These are phyloP conservation scores for Bembecia ichneumoniformis DNA, from an alignment of 2,888 invertebrate species.

Conservation along the genomic window DNA sequence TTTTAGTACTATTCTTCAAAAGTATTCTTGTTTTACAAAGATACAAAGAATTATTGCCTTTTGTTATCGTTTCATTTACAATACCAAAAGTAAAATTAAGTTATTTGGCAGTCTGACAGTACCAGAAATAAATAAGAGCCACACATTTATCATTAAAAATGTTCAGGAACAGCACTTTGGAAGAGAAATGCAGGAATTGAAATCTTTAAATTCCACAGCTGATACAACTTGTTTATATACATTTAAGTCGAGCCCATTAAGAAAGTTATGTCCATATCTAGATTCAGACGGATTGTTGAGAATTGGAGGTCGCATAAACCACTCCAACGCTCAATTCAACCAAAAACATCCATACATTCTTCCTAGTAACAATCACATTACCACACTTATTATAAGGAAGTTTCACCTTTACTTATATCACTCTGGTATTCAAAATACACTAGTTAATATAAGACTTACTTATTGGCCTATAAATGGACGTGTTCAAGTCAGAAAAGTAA, in stretches of 20 bases:
- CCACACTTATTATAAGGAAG: constrained; percentile 2
- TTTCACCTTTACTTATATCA: constrained; percentile 3
- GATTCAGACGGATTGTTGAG: constrained; percentile 3
- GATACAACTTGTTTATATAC: neutral
- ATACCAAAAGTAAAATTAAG: neutral
- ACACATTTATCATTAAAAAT: neutral
- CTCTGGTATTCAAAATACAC: constrained; percentile 5
- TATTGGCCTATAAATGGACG: constrained; percentile 4
- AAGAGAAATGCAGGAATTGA: neutral
- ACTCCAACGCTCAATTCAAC: constrained; percentile 5
- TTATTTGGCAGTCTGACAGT: neutral
- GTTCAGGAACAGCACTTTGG: neutral
- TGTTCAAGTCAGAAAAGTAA: constrained; percentile 2
- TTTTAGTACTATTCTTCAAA: neutral
- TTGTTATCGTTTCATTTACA: neutral
- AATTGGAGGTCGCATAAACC: constrained; percentile 7
- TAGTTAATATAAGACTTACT: constrained; percentile 2
- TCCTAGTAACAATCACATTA: constrained; percentile 6
- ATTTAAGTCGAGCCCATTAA: constrained; percentile 1
- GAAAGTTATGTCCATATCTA: constrained; percentile 1
- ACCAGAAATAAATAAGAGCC: neutral
- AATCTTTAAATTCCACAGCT: neutral
- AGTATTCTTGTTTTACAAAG: neutral
- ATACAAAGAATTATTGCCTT: neutral
- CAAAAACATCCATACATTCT: constrained; percentile 8